Conservation (phyloP, 2,113 vertebrate genomes). For the Leucopternis melanops region DNA sequence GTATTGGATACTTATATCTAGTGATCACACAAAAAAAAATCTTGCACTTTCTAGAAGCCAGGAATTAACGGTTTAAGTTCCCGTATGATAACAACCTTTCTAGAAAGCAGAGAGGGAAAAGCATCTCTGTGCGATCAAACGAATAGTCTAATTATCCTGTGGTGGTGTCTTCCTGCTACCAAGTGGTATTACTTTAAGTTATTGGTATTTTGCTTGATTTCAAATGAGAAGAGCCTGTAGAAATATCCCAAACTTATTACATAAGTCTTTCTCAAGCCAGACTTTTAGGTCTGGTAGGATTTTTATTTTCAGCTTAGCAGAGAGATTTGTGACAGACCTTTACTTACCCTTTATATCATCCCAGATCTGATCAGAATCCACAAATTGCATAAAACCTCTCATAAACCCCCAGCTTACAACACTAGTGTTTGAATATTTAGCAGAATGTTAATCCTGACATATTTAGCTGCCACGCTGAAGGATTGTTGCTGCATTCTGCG, state of each 20-base stretch:
- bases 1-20: accelerated
- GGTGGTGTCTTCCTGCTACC: neutral
- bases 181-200: neutral
- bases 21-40: neutral
- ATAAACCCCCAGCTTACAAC: constrained; percentile 31
- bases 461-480: neutral
- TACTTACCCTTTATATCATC: constrained; percentile 34
- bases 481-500: neutral
- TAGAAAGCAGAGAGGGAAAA: neutral
- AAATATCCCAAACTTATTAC: neutral
- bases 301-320: constrained; percentile 9
- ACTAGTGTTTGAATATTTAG: neutral
- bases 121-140: neutral
- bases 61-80: neutral
- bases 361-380: constrained; percentile 24
- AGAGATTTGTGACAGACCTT: constrained; percentile 22
- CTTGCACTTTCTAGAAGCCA: neutral
- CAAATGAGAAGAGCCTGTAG: neutral
- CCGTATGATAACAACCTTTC: neutral
- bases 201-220: neutral
- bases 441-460: constrained; percentile 44
- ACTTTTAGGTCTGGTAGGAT: neutral
- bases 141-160: too few species aligned
- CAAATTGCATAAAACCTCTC: constrained; percentile 33
- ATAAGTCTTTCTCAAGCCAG: neutral